These are phyloP conservation scores for Scaptomyza flava DNA, from an alignment of 2,888 invertebrate genomes.

Conservation along the genomic window DNA sequence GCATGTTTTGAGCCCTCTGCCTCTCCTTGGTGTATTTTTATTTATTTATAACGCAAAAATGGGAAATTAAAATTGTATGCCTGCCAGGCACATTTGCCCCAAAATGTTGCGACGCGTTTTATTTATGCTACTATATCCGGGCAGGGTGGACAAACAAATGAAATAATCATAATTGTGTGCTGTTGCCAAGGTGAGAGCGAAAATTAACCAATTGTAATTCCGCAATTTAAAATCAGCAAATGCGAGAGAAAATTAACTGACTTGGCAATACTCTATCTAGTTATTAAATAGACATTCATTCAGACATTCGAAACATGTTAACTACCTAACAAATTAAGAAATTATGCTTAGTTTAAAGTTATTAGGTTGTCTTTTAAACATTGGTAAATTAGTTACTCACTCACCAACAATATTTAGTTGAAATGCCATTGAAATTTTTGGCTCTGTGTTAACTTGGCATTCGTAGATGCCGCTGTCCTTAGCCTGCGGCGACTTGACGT, in stretches of 20 bases:
- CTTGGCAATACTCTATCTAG: too few relatives aligned
- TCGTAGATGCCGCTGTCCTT: conserved; percentile 90
- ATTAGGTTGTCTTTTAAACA: too few relatives aligned
- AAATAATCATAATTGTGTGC: conserved; percentile 64
- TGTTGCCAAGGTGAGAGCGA: conserved; percentile 34
- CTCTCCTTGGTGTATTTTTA: conserved; percentile 25
- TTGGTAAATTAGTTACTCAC: conserved; percentile 76
- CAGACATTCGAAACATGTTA: too few relatives aligned
- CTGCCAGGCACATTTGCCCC: conserved; percentile 39
- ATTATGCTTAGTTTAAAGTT: too few relatives aligned
- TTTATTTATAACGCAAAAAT: conserved; percentile 67
- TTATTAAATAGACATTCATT: too few relatives aligned
- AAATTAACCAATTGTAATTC: conserved; percentile 60
- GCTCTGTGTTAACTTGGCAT: conserved; percentile 90
- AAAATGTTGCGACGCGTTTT: conserved; percentile 20
- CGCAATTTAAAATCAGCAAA: conserved; percentile 16
- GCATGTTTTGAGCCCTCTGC: not conserved
- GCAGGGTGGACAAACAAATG: conserved; percentile 29
- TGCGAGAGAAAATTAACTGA: not conserved
- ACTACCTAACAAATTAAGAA: too few relatives aligned
- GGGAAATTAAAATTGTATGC: conserved; percentile 72
- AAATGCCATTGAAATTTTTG: conserved; percentile 94
- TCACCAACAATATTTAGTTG: conserved; percentile 93
- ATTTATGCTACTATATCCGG: not conserved
- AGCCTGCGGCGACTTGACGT: conserved; percentile 93